Base-by-base conservation (phyloP, 2,113 vertebrate genomes). In the Erythrolamprus reginae region DNA sequence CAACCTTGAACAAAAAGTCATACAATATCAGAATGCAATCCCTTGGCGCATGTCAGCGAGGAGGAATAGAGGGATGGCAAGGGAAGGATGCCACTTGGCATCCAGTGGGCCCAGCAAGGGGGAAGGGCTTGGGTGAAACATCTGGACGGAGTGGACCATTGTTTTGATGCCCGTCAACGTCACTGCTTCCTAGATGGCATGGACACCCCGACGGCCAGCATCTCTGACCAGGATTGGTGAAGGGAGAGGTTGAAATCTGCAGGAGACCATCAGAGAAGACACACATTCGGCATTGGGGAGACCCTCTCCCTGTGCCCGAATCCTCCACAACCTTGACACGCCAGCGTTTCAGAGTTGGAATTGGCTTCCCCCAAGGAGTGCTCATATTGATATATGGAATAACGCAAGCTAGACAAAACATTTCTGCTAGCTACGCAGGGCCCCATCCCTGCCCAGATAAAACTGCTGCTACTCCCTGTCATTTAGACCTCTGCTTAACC, bases 1-100 rank as follows among this genome's bases (percentile, higher is more conserved):
- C 89, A 92, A 93, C 89, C n/a, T 45, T 92, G 93, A 96, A 94
- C 96, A 96, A 97, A 56, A 97, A 3, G 97, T 96, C 86, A 93
- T 85, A 83, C 87, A 93, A 93, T 56, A 90, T 90, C 70, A 56
- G 89, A 86, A 87, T 53, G 33, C 4, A n/a, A 2, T 24, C 56
- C 77, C 45, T n/a, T n/a, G 55, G 47, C 21, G 24, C 24, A 10
- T 7, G 51, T 38, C 61, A 38, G 10, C 52, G 15, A 85, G 77
- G 42, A 33, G 8, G 5, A 58, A 58, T 24, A 1, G 53, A 38
- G 38, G 33, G 9, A 3, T 4, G 28, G 53, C 1, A 6, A 5
- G 6, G 33, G 7, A 1, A n/a, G n/a, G 15, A 48, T 4, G 28
- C 42, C n/a, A 21, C 82, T 82, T 12, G 12, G 5, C 45, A 19